Evolutionary conservation across 2,113 vertebrate species (phyloP), one percentile per base, ranked within the genome.

Genomic region (Melospiza georgiana): DNA sequence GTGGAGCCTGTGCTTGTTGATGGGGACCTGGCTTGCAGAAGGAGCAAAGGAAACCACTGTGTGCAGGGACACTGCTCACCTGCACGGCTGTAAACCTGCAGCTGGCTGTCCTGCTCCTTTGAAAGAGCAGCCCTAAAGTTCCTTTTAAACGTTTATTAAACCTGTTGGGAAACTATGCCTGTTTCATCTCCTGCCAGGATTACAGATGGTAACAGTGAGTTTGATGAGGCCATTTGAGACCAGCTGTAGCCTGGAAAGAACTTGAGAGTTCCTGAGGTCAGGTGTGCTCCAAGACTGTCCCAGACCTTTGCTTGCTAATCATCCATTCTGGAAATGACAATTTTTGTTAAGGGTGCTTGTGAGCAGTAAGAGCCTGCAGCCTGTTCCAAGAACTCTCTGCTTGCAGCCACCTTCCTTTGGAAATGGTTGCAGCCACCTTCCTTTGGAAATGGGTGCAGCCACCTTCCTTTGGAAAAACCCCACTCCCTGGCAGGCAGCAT

Each of bases 1-100:
- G 13, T 43, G 49, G 57, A 80, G 58, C 54, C 24, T 1, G 2
- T 87, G 52, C 49, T 17, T 0, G 0, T 15, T 0, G 0, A 2
- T 27, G 58, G 46, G 59, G 31, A 68, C 6, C 37, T 84, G 87
- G 41, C 65, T 83, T 43, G 41, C 52, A 48, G 75, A 69, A 69
- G 57, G 55, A 12, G 46, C 4, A 20, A 63, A 39, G 61, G 78
- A 76, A 69, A 41, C 10, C 33, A 16, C 15, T 19, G 41, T 1
- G 1, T 77, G 27, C 78, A 43, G 46, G 39, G 62, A 48, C 44
- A 43, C 16, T 0, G 1, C 68, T 84, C 27, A 75, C 76, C 75
- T 88, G 67, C 54, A 33, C 3, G 7, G 69, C 87, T 94, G 49
- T 77, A 80, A 93, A 71, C 35, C 27, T 76, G 52, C 90, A 92